These are phyloP conservation scores for Drosophila neutralis DNA, from an alignment of 2,888 invertebrate genomes.

Conservation along the genomic window DNA sequence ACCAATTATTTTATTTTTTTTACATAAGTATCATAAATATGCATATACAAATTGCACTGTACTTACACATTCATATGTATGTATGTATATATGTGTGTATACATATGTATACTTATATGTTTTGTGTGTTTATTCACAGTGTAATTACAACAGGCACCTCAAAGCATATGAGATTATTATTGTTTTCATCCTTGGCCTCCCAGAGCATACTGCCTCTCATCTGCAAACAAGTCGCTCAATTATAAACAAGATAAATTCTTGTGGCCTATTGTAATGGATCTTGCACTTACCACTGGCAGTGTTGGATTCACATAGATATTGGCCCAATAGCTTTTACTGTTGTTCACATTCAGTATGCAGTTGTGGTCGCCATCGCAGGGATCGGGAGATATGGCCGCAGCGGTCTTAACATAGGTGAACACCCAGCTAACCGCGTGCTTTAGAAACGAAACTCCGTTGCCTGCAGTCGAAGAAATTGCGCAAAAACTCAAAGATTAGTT, in stretches of 20 bases:
- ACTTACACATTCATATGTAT: neutral
- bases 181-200: conserved; percentile 76
- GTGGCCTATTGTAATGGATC: neutral
- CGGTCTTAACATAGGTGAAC: conserved; percentile 76
- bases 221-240: conserved; percentile 76
- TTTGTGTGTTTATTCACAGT: conserved; percentile 41
- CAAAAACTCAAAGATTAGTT: neutral
- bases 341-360: conserved; percentile 71
- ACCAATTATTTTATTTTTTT: conserved; percentile 72
- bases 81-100: neutral
- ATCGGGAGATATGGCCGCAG: conserved; percentile 81
- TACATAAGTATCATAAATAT: conserved; percentile 47
- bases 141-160: conserved; percentile 80
- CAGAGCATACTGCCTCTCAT: conserved; percentile 81
- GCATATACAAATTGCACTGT: conserved; percentile 1
- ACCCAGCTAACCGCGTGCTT: conserved; percentile 82
- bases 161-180: conserved; percentile 81
- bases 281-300: conserved; percentile 79
- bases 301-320: conserved; percentile 73
- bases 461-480: conserved; percentile 45
- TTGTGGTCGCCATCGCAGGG: conserved; percentile 79
- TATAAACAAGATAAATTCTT: neutral
- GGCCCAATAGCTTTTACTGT: conserved; percentile 80
- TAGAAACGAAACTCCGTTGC: conserved; percentile 72
- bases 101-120: conserved; percentile 10